phyloP scores from a whole-genome alignment of 2,113 vertebrate genomes.

The Prochilodus magdalenae region DNA sequence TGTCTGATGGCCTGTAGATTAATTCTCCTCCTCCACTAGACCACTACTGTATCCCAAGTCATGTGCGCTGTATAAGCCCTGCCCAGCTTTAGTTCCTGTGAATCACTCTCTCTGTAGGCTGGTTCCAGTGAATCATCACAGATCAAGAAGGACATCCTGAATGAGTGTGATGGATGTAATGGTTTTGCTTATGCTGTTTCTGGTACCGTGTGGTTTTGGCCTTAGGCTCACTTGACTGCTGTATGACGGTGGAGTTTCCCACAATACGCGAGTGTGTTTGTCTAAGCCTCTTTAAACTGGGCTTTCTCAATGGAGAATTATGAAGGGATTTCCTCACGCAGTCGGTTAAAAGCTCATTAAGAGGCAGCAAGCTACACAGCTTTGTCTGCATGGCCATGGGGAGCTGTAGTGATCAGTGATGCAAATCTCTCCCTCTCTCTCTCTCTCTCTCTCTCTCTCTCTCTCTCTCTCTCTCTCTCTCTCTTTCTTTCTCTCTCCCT shows the following conservation, averaged over 20 bases:
- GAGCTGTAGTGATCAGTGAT: not conserved
- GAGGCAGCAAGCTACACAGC: conserved; percentile 16
- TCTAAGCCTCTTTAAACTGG: conserved; percentile 30
- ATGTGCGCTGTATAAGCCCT: not conserved
- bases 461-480: conserved; percentile 23
- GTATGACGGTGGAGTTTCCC: conserved; percentile 16
- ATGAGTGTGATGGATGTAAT: not conserved
- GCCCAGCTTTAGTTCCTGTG: not conserved
- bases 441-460: too few relatives aligned
- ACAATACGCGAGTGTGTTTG: not conserved
- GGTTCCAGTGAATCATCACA: not conserved
- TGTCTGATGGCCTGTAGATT: not conserved
- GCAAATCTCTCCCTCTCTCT: not conserved
- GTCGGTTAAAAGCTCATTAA: conserved; percentile 34
- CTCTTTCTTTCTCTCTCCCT: not conserved
- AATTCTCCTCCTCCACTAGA: not conserved
- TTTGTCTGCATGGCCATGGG: not conserved
- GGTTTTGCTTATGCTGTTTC: conserved; percentile 8
- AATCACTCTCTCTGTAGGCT: not conserved
- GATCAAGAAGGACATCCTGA: not conserved
- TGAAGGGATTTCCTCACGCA: conserved; percentile 12
- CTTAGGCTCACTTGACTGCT: conserved; percentile 6
- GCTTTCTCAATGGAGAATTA: conserved; percentile 26
- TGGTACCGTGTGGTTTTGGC: conserved; percentile 11
- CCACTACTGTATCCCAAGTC: not conserved